Evolutionary conservation across 92 coral and sea anemone genomes (phyloP), one percentile per base, ranked within the genome.

Genomic region (Phenganax marumi): DNA sequence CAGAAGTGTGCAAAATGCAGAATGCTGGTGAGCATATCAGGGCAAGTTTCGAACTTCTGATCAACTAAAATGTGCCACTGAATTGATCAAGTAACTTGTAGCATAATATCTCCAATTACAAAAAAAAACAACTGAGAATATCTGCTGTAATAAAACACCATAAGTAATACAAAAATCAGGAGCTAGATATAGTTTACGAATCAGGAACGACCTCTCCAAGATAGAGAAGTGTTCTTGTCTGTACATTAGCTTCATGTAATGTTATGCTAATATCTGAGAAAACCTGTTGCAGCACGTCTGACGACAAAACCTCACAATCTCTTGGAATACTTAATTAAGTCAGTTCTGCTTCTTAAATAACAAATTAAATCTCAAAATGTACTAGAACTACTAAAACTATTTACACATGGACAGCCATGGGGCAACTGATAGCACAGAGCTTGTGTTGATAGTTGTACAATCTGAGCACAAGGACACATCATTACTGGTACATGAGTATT

Each of bases 331-430:
- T 53, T 50, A 33, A 33, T 33, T 33, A 33, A 33, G 43, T 33
- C 43, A 33, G 43, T 33, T 33, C 88, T 65, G 22, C 88, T 87
- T 56, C 72, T 77, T 1, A 93, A 90, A 88, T 89, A 92, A 58
- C 85, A 84, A 52, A 95, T 85, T 68, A 95, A 88, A 69, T 89
- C 85, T 5, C 69, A 86, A 8, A 95, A 68, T 10, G 97, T 85
- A 61, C 89, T 91, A 3, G 91, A 76, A 66, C 77, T 82, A 57
- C 87, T 84, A 58, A 96, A 96, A 91, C 92, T 91, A 52, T 91
- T 74, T 83, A 92, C 93, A 73, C 89, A 92, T 61, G 97, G 89
- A 64, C 94, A 79, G 24, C 99, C 99, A 86, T 96, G 93, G 5
- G 91, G 87, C 14, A 91, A 82, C 73, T 33, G 43, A 33, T 33